Base-by-base conservation (phyloP, 2,113 vertebrate genomes). In the Panthera uncia region DNA sequence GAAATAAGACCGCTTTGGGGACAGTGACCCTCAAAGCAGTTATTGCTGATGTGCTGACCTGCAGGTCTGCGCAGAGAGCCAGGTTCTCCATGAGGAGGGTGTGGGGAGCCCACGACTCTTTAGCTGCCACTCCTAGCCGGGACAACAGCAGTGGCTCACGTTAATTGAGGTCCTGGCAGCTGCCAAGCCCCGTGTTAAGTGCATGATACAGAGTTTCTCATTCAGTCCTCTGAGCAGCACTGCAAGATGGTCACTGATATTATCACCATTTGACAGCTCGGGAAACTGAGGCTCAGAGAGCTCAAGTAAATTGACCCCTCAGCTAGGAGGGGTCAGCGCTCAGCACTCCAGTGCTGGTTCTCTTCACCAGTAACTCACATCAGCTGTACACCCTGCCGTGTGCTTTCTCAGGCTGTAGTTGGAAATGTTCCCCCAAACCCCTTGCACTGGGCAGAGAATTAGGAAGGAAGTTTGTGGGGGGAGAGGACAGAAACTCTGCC, bases 401-500 rank as follows among this genome's bases (percentile, higher is more conserved):
- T 7, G 69, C 33, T 14, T 21, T 55, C 74, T 36, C 13, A 13
- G 52, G 48, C 78, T 89, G 33, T 1, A 27, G 74, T 31, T 4
- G 0, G 78, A 57, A 19, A 3, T 25, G 33, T 63, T 31, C 94
- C 88, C 89, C 61, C 79, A 29, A 41, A 33, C 19, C 52, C 80
- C 18, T 78, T 8, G 38, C 14, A 21, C 76, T 61, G 36, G 87
- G 91, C 83, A 94, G 93, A 91, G 85, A 95, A 73, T 66, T 79
- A 94, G 95, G 95, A 96, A 97, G 92, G 89, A 96, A 96, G 79
- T 57, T 85, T 1, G 5, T 16, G 81, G 48, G 33, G 65, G 65
- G 36, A 83, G 57, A n/a, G 13, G 85, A 81, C 1, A 0, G 78
- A 95, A 93, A 61, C 66, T 57, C 36, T 93, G 89, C 78, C 66